Percentiles rank a stretch among this genome's conserved stretches.
Evolutionary conservation across 2,797 vertebrate species (phyloP).

Genomic region (Anguilla marmorata): DNA sequence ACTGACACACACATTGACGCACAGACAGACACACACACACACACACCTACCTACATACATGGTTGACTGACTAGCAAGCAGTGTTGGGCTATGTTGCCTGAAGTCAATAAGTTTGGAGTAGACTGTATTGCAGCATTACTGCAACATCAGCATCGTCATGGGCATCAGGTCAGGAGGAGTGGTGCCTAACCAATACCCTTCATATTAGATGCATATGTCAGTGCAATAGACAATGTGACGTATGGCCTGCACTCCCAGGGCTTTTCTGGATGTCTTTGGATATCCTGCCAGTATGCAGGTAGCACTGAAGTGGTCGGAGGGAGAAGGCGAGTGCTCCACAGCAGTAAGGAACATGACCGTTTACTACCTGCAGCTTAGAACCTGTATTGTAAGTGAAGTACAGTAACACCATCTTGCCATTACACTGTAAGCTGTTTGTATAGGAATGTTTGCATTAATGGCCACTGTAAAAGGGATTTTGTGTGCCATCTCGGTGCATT

Average conservation of each 20-base stretch:
- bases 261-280: background rate
- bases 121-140: no score
- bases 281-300: background rate
- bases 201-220: background rate
- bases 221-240: background rate
- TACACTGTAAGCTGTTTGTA: background rate
- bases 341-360: background rate
- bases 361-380: background rate
- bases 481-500: background rate
- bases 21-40: no score
- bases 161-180: no score
- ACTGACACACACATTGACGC: no score
- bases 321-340: background rate
- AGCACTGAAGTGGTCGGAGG: background rate
- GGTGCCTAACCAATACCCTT: no score
- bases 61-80: no score
- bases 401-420: background rate
- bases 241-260: background rate
- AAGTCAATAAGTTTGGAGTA: no score
- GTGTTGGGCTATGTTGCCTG: no score
- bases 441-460: background rate
- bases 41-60: no score
- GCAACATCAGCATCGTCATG: no score
- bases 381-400: conserved; percentile 10
- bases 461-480: conserved; percentile 44